A percentile compares a stretch with the other conserved stretches of the same genome.
Conservation (phyloP, 2,888 invertebrate genomes). For the Callyntrura guangdongensis region DNA sequence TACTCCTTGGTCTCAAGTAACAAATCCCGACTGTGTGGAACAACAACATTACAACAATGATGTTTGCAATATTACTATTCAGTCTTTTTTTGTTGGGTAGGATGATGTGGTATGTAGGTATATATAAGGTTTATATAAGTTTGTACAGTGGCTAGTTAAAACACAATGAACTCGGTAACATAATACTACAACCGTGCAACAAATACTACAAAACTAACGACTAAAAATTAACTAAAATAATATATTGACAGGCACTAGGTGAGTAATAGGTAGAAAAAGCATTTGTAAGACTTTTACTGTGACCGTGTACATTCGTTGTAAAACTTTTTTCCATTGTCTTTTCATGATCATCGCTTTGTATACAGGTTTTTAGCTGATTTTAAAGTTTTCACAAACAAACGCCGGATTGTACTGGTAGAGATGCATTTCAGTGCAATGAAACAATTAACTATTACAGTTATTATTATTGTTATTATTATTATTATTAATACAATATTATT, state of each 20-base stretch:
- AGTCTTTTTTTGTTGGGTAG: slow-evolving; percentile 17
- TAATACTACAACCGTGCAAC: background rate
- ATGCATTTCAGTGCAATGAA: slow-evolving; percentile 6
- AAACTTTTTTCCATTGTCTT: slow-evolving; percentile 1
- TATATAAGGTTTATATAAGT: background rate
- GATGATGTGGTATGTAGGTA: background rate
- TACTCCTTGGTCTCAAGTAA: slow-evolving; percentile 70
- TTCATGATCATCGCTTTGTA: background rate
- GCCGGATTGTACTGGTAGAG: background rate
- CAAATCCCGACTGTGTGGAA: slow-evolving; percentile 76
- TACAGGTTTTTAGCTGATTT: too few relatives aligned
- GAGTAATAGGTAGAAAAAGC: background rate
- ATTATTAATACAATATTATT: background rate
- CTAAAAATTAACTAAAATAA: background rate
- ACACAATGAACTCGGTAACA: background rate
- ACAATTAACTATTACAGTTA: background rate
- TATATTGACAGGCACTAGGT: background rate
- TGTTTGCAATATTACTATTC: slow-evolving; percentile 60
- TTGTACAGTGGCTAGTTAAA: background rate
- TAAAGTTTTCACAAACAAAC: background rate
- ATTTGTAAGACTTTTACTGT: background rate
- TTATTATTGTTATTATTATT: too few relatives aligned
- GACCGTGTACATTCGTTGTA: slow-evolving; percentile 38
- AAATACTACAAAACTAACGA: slow-evolving; percentile 13
- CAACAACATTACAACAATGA: slow-evolving; percentile 51